A percentile compares a stretch with the other conserved stretches of the same genome.
Conservation (phyloP, 1,140 invertebrate species). For the Helicoverpa armigera region DNA sequence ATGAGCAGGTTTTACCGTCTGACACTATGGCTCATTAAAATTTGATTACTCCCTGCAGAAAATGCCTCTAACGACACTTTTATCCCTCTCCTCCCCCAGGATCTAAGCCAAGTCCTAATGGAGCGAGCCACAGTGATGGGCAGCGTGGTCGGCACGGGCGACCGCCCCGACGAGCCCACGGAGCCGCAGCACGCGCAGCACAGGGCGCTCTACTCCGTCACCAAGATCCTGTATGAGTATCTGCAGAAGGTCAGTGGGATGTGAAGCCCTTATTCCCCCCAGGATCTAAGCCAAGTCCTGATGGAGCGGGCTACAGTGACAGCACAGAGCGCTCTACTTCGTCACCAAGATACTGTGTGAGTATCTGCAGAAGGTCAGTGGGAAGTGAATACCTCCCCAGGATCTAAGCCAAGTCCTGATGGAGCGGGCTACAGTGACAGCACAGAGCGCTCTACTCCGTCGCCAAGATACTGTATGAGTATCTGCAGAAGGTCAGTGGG, state of each 20-base stretch:
- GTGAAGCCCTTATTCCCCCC: too few species aligned
- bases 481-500: constrained; percentile 88
- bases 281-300: constrained; percentile 96
- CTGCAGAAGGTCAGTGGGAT: constrained; percentile 88
- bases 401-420: constrained; percentile 97
- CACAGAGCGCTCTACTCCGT: constrained; percentile 91
- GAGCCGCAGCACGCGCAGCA: constrained; percentile 71
- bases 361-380: constrained; percentile 91
- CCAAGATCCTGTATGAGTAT: constrained; percentile 93
- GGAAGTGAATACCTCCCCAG: too few species aligned
- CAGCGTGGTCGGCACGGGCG: constrained; percentile 91
- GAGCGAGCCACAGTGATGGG: constrained; percentile 96
- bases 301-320: constrained; percentile 96
- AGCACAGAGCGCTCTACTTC: constrained; percentile 90
- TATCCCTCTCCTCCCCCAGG: constrained; percentile 82
- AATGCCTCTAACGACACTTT: too few species aligned
- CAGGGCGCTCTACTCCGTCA: constrained; percentile 92
- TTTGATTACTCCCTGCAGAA: too few species aligned
- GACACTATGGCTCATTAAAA: too few species aligned
- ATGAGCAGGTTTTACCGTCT: too few species aligned
- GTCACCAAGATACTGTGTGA: constrained; percentile 93
- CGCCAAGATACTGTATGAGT: constrained; percentile 92
- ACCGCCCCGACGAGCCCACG: constrained; percentile 72
- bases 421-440: constrained; percentile 94
- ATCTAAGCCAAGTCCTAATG: constrained; percentile 96